Conservation (phyloP, 1,140 invertebrate species). For the Cecropterus lyciades region DNA sequence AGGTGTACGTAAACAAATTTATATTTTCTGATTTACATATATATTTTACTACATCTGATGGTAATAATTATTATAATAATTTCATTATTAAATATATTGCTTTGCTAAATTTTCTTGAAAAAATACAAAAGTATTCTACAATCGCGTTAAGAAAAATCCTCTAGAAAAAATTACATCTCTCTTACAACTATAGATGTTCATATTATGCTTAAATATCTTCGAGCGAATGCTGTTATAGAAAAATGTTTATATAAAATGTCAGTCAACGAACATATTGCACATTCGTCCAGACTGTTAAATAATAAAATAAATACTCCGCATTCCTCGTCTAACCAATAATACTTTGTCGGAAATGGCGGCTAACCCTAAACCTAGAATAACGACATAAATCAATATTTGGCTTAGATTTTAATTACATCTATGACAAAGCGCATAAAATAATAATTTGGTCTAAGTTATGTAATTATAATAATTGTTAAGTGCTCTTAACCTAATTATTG, state of each 20-base stretch:
- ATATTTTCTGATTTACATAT: slow-evolving; percentile 78
- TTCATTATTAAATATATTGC: slow-evolving; percentile 80
- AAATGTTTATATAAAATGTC: slow-evolving; percentile 47
- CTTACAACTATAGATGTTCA: slow-evolving; percentile 66
- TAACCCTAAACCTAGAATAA: slow-evolving; percentile 70
- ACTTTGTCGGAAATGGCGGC: slow-evolving; percentile 74
- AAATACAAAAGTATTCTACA: slow-evolving; percentile 82
- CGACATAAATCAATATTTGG: slow-evolving; percentile 82
- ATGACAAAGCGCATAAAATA: slow-evolving; percentile 80
- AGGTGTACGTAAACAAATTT: slow-evolving; percentile 79
- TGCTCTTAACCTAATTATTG: slow-evolving; percentile 81
- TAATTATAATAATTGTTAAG: slow-evolving; percentile 78
- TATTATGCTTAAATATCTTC: slow-evolving; percentile 76
- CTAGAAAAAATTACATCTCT: slow-evolving; percentile 80
- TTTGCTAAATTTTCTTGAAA: slow-evolving; percentile 74
- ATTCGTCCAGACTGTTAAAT: slow-evolving; percentile 44
- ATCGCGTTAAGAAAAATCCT: slow-evolving; percentile 70
- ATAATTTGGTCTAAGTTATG: slow-evolving; percentile 84
- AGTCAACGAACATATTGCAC: slow-evolving; percentile 47
- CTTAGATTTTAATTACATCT: slow-evolving; percentile 82
- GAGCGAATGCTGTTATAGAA: slow-evolving; percentile 54
- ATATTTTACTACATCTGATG: slow-evolving; percentile 73
- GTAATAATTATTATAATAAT: slow-evolving; percentile 58
- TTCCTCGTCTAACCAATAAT: slow-evolving; percentile 70
- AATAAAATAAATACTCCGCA: slow-evolving; percentile 74